A percentile compares a stretch with the other conserved stretches of the same genome.
phyloP scores from a whole-genome alignment of 2,888 invertebrate species.

The Notodonta dromedarius region DNA sequence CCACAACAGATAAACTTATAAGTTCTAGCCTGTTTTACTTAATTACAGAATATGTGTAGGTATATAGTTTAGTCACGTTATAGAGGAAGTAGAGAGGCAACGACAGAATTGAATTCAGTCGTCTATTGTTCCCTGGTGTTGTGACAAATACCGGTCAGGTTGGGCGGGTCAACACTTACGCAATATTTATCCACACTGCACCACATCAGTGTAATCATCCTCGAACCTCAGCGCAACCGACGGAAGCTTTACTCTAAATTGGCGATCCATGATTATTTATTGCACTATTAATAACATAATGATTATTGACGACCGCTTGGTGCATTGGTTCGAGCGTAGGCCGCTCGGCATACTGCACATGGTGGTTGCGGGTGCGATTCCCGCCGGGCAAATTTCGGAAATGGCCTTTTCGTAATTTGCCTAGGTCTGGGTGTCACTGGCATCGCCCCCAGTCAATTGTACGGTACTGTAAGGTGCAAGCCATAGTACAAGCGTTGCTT shows the following conservation, averaged over 20 bases:
- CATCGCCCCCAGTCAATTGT: no score
- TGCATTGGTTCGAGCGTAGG: no score
- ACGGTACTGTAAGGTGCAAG: no score
- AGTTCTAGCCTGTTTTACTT: not conserved
- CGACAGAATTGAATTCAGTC: constrained; percentile 30
- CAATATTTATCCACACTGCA: constrained; percentile 60
- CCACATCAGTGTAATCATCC: constrained; percentile 63
- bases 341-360: no score
- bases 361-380: no score
- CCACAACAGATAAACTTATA: constrained; percentile 8
- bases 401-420: no score
- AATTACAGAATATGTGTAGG: constrained; percentile 9
- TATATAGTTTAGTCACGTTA: constrained; percentile 19
- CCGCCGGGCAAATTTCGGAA: no score
- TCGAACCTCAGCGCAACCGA: constrained; percentile 36
- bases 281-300: constrained; percentile 40
- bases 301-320: no score
- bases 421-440: no score
- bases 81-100: constrained; percentile 22
- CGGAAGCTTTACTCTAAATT: constrained; percentile 60
- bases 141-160: constrained; percentile 48
- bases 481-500: no score
- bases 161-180: constrained; percentile 49
- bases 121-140: constrained; percentile 58
- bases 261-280: constrained; percentile 42